phyloP scores from a whole-genome alignment of 2,797 vertebrate genomes.

The Protonibea diacanthus region DNA sequence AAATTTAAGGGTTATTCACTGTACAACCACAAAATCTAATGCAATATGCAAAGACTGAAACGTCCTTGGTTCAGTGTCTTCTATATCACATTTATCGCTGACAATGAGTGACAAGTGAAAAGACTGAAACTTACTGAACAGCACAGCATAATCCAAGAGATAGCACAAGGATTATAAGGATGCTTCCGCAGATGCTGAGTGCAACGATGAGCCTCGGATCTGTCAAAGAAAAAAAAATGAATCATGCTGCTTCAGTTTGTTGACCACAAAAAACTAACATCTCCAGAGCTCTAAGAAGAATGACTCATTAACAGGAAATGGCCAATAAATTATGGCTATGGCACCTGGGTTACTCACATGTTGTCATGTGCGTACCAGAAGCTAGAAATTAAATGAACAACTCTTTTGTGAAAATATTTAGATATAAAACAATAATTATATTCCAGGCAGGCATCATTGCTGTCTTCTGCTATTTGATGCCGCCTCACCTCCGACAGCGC shows the following conservation, averaged over 20 bases:
- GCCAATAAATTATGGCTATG: background rate
- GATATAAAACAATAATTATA: background rate
- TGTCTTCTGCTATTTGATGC: background rate
- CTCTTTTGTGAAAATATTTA: background rate
- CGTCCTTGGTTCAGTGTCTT: background rate
- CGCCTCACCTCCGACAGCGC: background rate
- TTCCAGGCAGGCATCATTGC: background rate
- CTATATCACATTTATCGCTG: background rate
- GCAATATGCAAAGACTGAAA: background rate
- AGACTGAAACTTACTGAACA: conserved; percentile 67
- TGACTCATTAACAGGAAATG: too few species aligned
- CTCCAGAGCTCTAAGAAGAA: background rate
- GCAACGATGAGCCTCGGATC: conserved; percentile 57
- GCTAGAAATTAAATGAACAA: background rate
- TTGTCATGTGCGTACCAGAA: background rate
- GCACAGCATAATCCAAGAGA: conserved; percentile 59
- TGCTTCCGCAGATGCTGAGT: conserved; percentile 40
- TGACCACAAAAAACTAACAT: background rate
- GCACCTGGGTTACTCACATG: background rate
- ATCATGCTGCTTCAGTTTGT: background rate
- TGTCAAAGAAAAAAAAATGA: conserved; percentile 34
- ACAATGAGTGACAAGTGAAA: background rate
- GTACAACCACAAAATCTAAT: background rate
- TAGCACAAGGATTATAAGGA: conserved; percentile 61
- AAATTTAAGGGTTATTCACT: background rate